phyloP scores from a whole-genome alignment of 2,888 invertebrate species.

The Cartodere bifasciata region DNA sequence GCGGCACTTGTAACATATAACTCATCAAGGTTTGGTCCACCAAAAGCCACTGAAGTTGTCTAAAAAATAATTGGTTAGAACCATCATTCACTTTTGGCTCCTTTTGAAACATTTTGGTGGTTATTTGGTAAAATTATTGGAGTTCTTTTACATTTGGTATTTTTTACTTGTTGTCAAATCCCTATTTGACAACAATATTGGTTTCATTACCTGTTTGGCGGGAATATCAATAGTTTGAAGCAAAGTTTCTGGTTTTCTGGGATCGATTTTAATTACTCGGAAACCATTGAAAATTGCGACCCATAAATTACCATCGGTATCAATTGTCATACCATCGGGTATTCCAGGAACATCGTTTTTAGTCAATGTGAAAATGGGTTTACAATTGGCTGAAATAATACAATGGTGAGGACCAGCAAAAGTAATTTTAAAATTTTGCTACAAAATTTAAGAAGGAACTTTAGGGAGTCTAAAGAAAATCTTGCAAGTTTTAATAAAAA shows the following conservation, averaged over 20 bases:
- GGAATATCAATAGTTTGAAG: slow-evolving; percentile 50
- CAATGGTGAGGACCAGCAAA: no score
- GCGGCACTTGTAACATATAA: slow-evolving; percentile 53
- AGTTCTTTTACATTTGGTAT: no score
- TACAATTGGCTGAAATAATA: slow-evolving; percentile 48
- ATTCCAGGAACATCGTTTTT: slow-evolving; percentile 34
- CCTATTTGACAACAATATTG: not conserved
- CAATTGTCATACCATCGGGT: slow-evolving; percentile 70
- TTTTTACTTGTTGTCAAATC: not conserved
- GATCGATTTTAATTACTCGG: slow-evolving; percentile 46
- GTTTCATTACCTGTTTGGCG: slow-evolving; percentile 43
- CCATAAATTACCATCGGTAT: slow-evolving; percentile 65
- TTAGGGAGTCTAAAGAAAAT: no score
- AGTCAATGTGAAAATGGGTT: slow-evolving; percentile 42
- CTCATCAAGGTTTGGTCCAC: slow-evolving; percentile 48
- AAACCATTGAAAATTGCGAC: slow-evolving; percentile 60
- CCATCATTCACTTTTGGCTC: no score
- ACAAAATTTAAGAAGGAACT: no score
- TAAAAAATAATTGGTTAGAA: slow-evolving; percentile 12
- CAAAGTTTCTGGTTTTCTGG: slow-evolving; percentile 38
- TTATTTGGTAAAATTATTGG: no score
- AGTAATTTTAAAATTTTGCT: no score
- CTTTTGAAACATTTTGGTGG: no score
- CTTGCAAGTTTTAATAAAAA: no score
- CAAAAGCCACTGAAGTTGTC: slow-evolving; percentile 54